Evolutionary conservation across 2,797 vertebrate genomes (phyloP), one percentile per base, ranked within the genome.

Genomic region (Diplodus sargus): DNA sequence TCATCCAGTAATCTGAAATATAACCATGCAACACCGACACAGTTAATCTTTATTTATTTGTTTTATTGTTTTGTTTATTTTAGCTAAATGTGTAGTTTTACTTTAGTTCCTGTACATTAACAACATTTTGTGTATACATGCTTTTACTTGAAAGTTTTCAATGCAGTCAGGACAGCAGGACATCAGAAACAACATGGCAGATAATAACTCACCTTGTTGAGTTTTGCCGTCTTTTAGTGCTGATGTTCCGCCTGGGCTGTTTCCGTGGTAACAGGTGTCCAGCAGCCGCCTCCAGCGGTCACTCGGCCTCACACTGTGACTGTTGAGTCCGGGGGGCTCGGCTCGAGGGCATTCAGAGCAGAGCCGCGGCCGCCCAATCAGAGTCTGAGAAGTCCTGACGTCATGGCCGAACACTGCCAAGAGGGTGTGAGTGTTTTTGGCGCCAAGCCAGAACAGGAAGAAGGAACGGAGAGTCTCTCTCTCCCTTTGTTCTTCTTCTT

Each of bases 201-300:
- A 1, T 1, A 60, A 43, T 64, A 79, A 83, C 67, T 64, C 39
- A 85, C 85, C 42, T 52, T 70, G 2, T 57, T 45, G n/a, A 45
- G 4, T 48, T 67, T 22, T 59, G 30, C 30, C 30, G 7, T 15
- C 18, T 62, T 57, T 52, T 56, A 14, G 7, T 45, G 42, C 2
- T 30, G 4, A 7, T 18, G 73, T 79, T 73, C 74, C 66, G 43
- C 76, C 53, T 3, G 25, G 58, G 2, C 25, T 0, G 79, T 84
- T 64, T 85, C 83, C 78, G 17, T 74, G 71, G 71, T 53, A 85
- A 84, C 84, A 74, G 74, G 74, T 70, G 78, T 73, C 43, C 66
- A 56, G 66, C 82, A 79, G 79, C 54, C 20, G n/a, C n/a, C n/a
- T n/a, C n/a, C n/a, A n/a, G n/a, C n/a, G n/a, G n/a, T n/a, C n/a